Base-by-base conservation (phyloP, 1,140 invertebrate species). In the Rhopalosiphum maidis region DNA sequence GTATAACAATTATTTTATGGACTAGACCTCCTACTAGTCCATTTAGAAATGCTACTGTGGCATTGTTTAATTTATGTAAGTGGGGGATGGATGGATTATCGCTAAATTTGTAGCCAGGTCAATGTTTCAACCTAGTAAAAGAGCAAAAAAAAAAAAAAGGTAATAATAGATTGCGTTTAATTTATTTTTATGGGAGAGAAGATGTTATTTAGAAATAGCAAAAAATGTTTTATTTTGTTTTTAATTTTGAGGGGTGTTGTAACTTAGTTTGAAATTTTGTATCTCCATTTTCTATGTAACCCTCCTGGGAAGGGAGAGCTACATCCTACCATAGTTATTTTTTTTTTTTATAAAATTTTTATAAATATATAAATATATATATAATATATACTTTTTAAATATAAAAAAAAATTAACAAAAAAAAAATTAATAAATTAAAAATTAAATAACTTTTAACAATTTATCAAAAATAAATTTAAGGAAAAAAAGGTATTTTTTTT, bases 321-420 rank as follows among this genome's bases (percentile, higher is more conserved):
- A 85, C 91, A 93, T 15, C 91, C 91, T 93, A 93, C 77, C 91
- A 93, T 93, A 93, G 77, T 93, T 86, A 35, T 93, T 93, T 85
- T 85, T 92, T 90, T 92, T 93, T 93, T 93, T 93, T 93, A 93
- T 93, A 93, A 93, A 93, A 93, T 93, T 85, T 93, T 93, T 93
- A 93, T 93, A 93, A 93, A 93, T 93, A 93, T 93, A 93, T 93
- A 93, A 94, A 94, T 94, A 94, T 94, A 94, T 94, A 94, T 94
- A 94, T 94, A 94, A 94, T 94, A 94, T 94, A 94, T 93, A 94
- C 85, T 94, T 89, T 94, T 94, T 93, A 91, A 93, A 94, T 93
- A 93, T 83, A 93, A 94, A 94, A 94, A 93, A 94, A 94, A 94
- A 93, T 94, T 60, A 93, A 93, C 43, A 93, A 94, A 94, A 88